A percentile compares a stretch with the other conserved stretches of the same genome.
phyloP scores from a whole-genome alignment of 2,113 vertebrate species.

The Vicugna pacos region DNA sequence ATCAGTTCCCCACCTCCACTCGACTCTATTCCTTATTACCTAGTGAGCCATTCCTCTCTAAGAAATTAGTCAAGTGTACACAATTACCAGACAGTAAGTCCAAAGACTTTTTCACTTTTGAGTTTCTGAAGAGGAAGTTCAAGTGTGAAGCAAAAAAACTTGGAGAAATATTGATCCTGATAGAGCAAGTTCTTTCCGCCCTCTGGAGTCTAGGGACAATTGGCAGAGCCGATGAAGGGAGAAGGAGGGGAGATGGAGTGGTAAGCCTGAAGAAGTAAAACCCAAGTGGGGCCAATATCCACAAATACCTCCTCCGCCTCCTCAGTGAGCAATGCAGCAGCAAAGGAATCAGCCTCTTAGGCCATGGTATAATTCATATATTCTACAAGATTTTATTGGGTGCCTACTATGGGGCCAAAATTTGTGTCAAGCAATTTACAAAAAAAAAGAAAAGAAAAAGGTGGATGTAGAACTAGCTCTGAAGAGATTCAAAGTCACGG shows the following conservation, averaged over 20 bases:
- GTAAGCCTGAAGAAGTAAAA: background rate
- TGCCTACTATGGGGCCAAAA: background rate
- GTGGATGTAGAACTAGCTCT: background rate
- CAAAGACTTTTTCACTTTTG: background rate
- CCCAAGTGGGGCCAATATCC: background rate
- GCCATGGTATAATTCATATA: background rate
- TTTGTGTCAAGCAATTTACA: background rate
- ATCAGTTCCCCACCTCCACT: background rate
- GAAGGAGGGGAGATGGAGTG: background rate
- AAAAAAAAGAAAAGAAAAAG: background rate
- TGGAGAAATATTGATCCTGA: background rate
- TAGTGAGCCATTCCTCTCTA: background rate
- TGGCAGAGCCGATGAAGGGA: background rate
- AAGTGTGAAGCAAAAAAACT: background rate
- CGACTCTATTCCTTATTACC: background rate
- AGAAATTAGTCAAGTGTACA: background rate
- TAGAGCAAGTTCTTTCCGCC: background rate
- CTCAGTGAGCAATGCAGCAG: background rate
- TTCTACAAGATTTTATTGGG: background rate
- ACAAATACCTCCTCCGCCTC: background rate
- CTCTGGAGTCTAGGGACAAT: background rate
- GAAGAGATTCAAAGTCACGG: background rate
- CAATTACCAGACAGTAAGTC: background rate
- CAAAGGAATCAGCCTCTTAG: background rate
- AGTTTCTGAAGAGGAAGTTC: background rate